phyloP scores from a whole-genome alignment of 2,888 invertebrate genomes.

The Morpho achilles region DNA sequence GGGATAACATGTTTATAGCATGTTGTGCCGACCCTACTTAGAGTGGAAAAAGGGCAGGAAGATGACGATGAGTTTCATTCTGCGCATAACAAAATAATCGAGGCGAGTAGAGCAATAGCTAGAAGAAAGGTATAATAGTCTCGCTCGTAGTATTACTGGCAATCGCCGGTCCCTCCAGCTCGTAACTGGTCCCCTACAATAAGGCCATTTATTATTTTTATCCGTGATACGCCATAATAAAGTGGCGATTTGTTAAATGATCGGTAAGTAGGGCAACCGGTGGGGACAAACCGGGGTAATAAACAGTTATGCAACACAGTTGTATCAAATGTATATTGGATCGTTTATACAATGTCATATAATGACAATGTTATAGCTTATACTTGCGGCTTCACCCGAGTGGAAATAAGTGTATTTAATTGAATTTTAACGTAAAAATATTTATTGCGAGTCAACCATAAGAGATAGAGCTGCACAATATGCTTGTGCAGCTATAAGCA shows the following conservation, averaged over 20 bases:
- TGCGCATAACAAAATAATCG: not conserved
- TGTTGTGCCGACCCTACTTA: no score
- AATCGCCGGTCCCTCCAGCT: constrained; percentile 9
- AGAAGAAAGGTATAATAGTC: not conserved
- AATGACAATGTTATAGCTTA: no score
- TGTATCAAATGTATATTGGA: not conserved
- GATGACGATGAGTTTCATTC: not conserved
- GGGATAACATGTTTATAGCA: no score
- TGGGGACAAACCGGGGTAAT: constrained; percentile 23
- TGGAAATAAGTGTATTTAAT: no score
- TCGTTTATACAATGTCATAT: no score
- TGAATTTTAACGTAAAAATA: no score
- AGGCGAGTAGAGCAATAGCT: no score
- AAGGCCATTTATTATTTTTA: constrained; percentile 29
- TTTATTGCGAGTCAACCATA: no score
- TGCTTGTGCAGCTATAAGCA: no score
- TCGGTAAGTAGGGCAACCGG: constrained; percentile 35
- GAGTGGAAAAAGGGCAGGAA: no score
- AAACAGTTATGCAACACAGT: constrained; percentile 19
- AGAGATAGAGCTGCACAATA: no score
- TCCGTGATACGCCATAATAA: constrained; percentile 32
- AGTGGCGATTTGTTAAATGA: constrained; percentile 35
- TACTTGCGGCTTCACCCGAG: no score
- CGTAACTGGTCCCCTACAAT: constrained; percentile 24
- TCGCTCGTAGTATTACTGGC: constrained; percentile 5